These are phyloP conservation scores for Anthrax anthrax DNA, from an alignment of 2,888 invertebrate genomes.

Conservation along the genomic window DNA sequence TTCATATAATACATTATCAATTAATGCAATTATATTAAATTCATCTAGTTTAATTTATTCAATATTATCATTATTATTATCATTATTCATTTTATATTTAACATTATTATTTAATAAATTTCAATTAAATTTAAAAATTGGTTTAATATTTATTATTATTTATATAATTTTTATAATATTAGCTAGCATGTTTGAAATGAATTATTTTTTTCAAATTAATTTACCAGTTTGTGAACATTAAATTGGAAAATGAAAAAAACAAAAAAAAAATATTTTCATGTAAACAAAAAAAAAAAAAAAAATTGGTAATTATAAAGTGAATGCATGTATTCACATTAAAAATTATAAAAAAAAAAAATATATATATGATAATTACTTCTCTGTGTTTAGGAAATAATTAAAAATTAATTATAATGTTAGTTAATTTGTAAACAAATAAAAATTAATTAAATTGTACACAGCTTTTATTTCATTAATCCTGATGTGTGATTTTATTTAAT, in stretches of 20 bases:
- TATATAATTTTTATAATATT: constrained; percentile 53
- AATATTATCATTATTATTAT: constrained; percentile 56
- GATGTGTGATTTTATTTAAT: too few relatives aligned
- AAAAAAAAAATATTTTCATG: too few relatives aligned
- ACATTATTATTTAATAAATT: constrained; percentile 53
- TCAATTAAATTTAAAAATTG: constrained; percentile 54
- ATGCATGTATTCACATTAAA: too few relatives aligned
- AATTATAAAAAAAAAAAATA: too few relatives aligned
- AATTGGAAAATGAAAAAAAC: constrained; percentile 1
- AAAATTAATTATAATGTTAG: too few relatives aligned
- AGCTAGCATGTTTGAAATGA: constrained; percentile 60
- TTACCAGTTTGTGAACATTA: constrained; percentile 50
- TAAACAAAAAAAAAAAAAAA: too few relatives aligned
- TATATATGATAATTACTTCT: too few relatives aligned
- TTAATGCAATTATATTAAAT: constrained; percentile 48
- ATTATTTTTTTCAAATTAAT: constrained; percentile 61
- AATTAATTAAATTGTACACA: too few relatives aligned
- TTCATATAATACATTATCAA: constrained; percentile 32
- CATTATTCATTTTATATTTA: constrained; percentile 52
- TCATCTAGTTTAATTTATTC: constrained; percentile 64
- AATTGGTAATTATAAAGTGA: too few relatives aligned
- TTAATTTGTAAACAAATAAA: too few relatives aligned
- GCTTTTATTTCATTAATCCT: too few relatives aligned
- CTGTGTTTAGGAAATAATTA: too few relatives aligned
- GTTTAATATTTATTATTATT: constrained; percentile 47